Base-by-base conservation (phyloP, 2,113 vertebrate species). In the Chaetodon auriga region DNA sequence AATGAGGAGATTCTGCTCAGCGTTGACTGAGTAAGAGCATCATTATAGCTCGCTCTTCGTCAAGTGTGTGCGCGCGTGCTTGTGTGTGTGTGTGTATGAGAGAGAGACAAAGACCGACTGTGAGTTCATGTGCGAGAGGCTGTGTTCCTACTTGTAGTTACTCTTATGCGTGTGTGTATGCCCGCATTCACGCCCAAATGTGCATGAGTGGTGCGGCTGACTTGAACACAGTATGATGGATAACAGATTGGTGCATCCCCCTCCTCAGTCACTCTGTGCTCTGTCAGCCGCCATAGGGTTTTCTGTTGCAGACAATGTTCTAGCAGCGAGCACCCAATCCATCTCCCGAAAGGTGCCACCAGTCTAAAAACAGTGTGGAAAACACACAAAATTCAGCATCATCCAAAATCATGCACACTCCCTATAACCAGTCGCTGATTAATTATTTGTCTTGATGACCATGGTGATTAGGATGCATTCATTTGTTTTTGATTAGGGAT, bases 21-120 rank as follows among this genome's bases (percentile, higher is more conserved):
- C 70, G 5, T 12, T 63, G 61, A 87, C 85, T 83, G 70, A 89
- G 71, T 77, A 79, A 88, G 70, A 86, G 90, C 89, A 68, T 85
- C 81, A 90, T 90, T 89, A 92, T n/a, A 25, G 81, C 68, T 48
- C 21, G 70, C 74, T 74, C 65, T 81, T 72, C 23, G 14, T 85
- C 76, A 58, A 79, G 82, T 81, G 71, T 36, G 43, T 41, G 71
- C 21, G 15, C 16, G 19, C 41, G 49, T 41, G 60, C n/a, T 60
- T 69, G 21, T 48, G 68, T 49, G 51, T 5, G 55, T 7, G 35
- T 38, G 38, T 68, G 60, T 23, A 69, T 38, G 23, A 6, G 55
- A 23, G 45, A 51, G 72, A 83, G 69, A 55, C 9, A 68, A 43
- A 53, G 75, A 71, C 12, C 62, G 60, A 81, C 73, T 75, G 45